phyloP scores from a whole-genome alignment of 1,140 invertebrate genomes.

The Plodia interpunctella region DNA sequence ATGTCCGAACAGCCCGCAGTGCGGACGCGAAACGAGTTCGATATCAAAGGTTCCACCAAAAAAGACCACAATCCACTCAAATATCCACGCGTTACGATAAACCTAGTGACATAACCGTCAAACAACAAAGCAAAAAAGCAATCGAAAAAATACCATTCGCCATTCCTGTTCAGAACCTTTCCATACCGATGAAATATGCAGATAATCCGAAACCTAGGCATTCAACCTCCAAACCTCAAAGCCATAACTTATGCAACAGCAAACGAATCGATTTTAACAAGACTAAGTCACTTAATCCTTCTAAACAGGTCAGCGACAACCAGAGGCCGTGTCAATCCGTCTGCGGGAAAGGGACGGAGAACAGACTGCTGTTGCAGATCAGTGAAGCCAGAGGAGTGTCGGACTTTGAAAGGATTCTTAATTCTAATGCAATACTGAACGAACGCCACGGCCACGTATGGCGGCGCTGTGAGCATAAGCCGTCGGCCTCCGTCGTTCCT shows the following conservation, averaged over 20 bases:
- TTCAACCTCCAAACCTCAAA: conserved; percentile 53
- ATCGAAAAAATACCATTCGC: conserved; percentile 55
- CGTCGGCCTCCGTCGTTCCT: conserved; percentile 46
- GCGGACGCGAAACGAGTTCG: conserved; percentile 40
- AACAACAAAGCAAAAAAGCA: conserved; percentile 47
- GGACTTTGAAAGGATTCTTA: conserved; percentile 78
- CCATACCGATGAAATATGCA: conserved; percentile 63
- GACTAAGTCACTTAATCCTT: conserved; percentile 60
- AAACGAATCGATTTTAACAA: conserved; percentile 47
- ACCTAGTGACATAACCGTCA: conserved; percentile 40
- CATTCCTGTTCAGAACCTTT: conserved; percentile 56
- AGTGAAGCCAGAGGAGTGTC: conserved; percentile 75
- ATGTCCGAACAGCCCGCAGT: conserved; percentile 46
- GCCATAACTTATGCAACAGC: conserved; percentile 30
- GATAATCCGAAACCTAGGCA: conserved; percentile 43
- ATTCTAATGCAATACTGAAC: conserved; percentile 74
- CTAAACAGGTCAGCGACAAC: conserved; percentile 64
- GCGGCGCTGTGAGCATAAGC: conserved; percentile 43
- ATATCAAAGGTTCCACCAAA: conserved; percentile 41
- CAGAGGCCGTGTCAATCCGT: conserved; percentile 60
- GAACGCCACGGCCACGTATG: conserved; percentile 59
- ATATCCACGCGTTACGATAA: conserved; percentile 22
- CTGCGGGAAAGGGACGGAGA: conserved; percentile 65
- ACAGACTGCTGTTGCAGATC: conserved; percentile 72
- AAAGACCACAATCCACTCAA: conserved; percentile 27